Conservation (phyloP, 2,888 invertebrate genomes). For the Polymixis lichenea region DNA sequence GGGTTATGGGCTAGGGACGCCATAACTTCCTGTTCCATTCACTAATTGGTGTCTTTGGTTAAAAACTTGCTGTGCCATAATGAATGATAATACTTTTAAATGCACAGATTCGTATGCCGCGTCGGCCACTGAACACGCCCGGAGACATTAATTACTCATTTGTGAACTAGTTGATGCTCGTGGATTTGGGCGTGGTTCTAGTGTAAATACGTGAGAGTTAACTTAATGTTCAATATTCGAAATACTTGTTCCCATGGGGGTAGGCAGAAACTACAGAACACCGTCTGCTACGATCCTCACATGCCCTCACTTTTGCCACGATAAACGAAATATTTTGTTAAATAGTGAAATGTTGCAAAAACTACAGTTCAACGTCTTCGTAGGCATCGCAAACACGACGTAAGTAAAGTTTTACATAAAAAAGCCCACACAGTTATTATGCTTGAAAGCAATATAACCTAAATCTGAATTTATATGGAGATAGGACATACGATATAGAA, state of each 20-base stretch:
- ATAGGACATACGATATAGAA: no score
- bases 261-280: neutral
- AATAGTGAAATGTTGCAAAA: neutral
- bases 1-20: conserved; percentile 51
- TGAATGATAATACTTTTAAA: conserved; percentile 84
- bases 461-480: neutral
- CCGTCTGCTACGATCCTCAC: neutral
- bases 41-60: conserved; percentile 80
- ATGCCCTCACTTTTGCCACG: neutral
- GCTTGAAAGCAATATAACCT: no score
- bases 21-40: conserved; percentile 68
- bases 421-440: neutral
- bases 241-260: no score
- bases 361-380: neutral
- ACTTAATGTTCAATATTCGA: neutral
- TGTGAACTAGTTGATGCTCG: conserved; percentile 64
- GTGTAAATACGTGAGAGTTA: neutral
- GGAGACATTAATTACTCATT: conserved; percentile 85
- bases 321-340: neutral
- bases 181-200: conserved; percentile 33
- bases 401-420: neutral
- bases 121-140: conserved; percentile 65
- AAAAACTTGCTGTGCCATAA: conserved; percentile 75
- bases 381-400: no score
- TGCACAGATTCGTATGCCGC: conserved; percentile 87